Evolutionary conservation across 2,113 vertebrate genomes (phyloP).

Genomic region (Upupa epops): DNA sequence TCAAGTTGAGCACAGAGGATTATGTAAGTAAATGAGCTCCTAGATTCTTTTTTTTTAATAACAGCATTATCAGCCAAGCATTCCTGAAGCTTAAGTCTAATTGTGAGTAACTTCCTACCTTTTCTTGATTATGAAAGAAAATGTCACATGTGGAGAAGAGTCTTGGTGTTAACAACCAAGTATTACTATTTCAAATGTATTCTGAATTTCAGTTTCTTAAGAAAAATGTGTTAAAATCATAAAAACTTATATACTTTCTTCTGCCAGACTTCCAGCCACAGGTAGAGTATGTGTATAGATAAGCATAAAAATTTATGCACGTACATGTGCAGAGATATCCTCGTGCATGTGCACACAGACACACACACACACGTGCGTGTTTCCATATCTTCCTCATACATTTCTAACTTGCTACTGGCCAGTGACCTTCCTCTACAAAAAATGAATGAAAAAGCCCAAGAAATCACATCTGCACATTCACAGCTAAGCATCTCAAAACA

Average conservation of each 20-base stretch:
- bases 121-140: neutral
- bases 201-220: neutral
- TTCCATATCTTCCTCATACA: neutral
- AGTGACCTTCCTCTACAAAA: neutral
- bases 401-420: neutral
- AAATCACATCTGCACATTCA: neutral
- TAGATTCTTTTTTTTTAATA: neutral
- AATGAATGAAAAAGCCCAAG: neutral
- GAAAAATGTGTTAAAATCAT: neutral
- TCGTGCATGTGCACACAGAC: fast-evolving
- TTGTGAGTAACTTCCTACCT: neutral
- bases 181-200: neutral
- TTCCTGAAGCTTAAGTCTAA: neutral
- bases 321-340: neutral
- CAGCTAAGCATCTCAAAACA: neutral
- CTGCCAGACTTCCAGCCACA: neutral
- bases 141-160: neutral
- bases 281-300: neutral
- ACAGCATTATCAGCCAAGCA: neutral
- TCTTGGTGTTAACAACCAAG: neutral
- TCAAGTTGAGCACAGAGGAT: neutral
- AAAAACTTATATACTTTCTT: neutral
- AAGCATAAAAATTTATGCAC: neutral
- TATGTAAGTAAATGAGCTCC: neutral
- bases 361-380: neutral